Conservation (phyloP, 2,797 vertebrate genomes). For the Enteromius mattozi region DNA sequence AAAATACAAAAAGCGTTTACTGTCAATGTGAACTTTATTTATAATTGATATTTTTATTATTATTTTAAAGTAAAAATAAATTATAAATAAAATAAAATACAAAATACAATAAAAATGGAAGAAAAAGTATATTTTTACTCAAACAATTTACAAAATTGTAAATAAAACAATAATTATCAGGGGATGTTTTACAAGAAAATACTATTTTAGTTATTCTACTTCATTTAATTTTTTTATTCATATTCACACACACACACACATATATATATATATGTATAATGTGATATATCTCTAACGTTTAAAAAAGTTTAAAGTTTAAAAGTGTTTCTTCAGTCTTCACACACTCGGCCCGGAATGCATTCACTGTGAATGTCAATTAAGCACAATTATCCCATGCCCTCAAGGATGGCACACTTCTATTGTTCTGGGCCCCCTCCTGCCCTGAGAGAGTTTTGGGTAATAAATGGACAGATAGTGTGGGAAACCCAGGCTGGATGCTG, state of each 20-base stretch:
- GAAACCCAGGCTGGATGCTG: slow-evolving; percentile 80
- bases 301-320: too few species aligned
- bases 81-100: background rate
- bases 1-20: background rate
- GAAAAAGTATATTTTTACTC: background rate
- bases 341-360: slow-evolving; percentile 52
- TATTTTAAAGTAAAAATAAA: background rate
- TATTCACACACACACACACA: too few species aligned
- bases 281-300: background rate
- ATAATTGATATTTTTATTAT: background rate
- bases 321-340: slow-evolving; percentile 13
- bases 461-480: slow-evolving; percentile 85
- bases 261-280: too few species aligned
- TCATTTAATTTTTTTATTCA: background rate
- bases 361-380: slow-evolving; percentile 69
- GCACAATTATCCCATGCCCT: slow-evolving; percentile 68
- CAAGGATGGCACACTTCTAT: slow-evolving; percentile 85
- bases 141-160: background rate
- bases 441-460: slow-evolving; percentile 72
- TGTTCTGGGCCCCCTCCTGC: slow-evolving; percentile 66
- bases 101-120: background rate
- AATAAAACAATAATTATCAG: background rate
- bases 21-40: background rate
- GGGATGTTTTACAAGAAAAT: background rate
- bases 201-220: background rate